phyloP scores from a whole-genome alignment of 2,888 invertebrate species.

The Microctonus hyperodae region DNA sequence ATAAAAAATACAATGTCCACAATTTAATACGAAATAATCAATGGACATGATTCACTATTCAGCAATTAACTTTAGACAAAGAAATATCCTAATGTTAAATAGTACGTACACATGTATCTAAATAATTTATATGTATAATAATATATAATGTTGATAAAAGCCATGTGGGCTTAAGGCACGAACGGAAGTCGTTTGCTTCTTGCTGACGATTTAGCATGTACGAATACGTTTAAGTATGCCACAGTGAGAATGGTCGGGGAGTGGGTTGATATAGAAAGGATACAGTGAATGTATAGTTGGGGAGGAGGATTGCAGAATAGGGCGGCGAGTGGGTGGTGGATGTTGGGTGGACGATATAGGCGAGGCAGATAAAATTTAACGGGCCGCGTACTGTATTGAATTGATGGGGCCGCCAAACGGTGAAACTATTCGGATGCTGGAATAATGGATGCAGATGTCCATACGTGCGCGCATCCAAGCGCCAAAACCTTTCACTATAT shows the following conservation, averaged over 20 bases:
- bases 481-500: slow-evolving; percentile 6
- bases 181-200: slow-evolving; percentile 34
- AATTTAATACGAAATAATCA: slow-evolving; percentile 5
- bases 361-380: slow-evolving; percentile 44
- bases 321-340: slow-evolving; percentile 29
- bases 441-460: slow-evolving; percentile 37
- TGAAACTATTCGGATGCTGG: slow-evolving; percentile 43
- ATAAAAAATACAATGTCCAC: too few relatives aligned
- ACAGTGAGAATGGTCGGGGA: too few relatives aligned
- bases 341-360: slow-evolving; percentile 25
- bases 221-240: slow-evolving; percentile 25
- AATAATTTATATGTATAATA: not conserved
- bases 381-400: slow-evolving; percentile 41
- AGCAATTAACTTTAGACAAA: slow-evolving; percentile 13
- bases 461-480: slow-evolving; percentile 6
- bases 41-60: slow-evolving; percentile 4
- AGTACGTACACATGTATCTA: too few relatives aligned
- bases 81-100: slow-evolving; percentile 4
- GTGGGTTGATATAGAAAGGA: too few relatives aligned
- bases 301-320: not conserved
- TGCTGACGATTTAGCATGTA: slow-evolving; percentile 32
- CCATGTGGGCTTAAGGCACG: slow-evolving; percentile 32
- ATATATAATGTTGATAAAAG: not conserved
- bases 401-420: slow-evolving; percentile 43
- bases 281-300: too few relatives aligned